phyloP scores from a whole-genome alignment of 2,888 invertebrate species.

The Limnephilus lunatus region DNA sequence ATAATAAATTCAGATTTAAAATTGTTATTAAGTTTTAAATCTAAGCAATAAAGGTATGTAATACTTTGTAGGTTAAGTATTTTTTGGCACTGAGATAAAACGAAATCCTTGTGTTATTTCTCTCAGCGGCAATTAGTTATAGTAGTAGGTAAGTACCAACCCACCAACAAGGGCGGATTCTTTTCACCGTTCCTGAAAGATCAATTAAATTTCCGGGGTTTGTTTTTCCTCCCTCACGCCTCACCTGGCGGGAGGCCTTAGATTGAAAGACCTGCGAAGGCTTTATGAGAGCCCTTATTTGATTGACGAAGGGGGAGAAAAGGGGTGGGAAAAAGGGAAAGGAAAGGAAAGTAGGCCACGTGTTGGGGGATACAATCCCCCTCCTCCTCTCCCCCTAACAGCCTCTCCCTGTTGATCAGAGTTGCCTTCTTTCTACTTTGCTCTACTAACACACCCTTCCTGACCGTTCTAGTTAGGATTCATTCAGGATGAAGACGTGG shows the following conservation, averaged over 20 bases:
- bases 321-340: not conserved
- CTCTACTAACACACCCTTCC: not conserved
- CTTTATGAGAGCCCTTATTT: slow-evolving; percentile 42
- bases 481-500: slow-evolving; percentile 24
- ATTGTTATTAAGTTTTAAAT: no score
- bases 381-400: not conserved
- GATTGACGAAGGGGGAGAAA: slow-evolving; percentile 6
- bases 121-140: not conserved
- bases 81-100: not conserved
- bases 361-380: not conserved
- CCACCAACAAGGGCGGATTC: not conserved
- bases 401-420: slow-evolving; percentile 24
- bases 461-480: slow-evolving; percentile 36
- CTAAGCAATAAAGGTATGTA: no score
- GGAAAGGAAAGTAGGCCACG: not conserved
- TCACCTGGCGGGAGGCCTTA: slow-evolving; percentile 13
- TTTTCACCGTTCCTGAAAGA: not conserved
- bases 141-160: not conserved
- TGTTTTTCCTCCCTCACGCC: not conserved
- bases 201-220: slow-evolving; percentile 19
- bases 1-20: no score
- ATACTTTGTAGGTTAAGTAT: no score
- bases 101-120: not conserved
- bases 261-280: slow-evolving; percentile 26
- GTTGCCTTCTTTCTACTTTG: slow-evolving; percentile 14